These are phyloP conservation scores for Epirrita christyi DNA, from an alignment of 2,888 invertebrate genomes.

Conservation along the genomic window DNA sequence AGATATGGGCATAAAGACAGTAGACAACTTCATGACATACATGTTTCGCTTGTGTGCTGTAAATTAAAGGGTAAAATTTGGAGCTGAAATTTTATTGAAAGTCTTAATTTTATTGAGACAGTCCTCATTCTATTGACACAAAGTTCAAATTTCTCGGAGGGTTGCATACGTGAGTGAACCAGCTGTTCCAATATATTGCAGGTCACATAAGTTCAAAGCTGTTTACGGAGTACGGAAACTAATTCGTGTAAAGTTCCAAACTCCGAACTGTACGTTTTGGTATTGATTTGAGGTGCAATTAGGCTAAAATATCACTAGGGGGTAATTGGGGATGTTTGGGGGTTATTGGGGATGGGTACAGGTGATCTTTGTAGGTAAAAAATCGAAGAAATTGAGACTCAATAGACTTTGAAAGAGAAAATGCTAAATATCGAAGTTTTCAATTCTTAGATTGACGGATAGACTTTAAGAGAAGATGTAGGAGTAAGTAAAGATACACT, in stretches of 20 bases:
- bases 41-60: too few relatives aligned
- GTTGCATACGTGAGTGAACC: not conserved
- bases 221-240: constrained; percentile 27
- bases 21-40: too few relatives aligned
- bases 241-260: constrained; percentile 29
- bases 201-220: constrained; percentile 29
- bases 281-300: constrained; percentile 34
- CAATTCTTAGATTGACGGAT: too few relatives aligned
- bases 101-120: too few relatives aligned
- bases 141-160: too few relatives aligned
- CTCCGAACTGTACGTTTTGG: constrained; percentile 22
- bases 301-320: constrained; percentile 22
- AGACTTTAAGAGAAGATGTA: too few relatives aligned
- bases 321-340: constrained; percentile 5
- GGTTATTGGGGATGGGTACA: not conserved
- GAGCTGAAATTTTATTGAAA: too few relatives aligned
- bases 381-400: too few relatives aligned
- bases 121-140: too few relatives aligned
- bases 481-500: too few relatives aligned
- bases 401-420: not conserved
- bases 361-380: not conserved
- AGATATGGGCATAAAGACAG: not conserved
- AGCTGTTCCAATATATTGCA: constrained; percentile 3
- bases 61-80: too few relatives aligned
- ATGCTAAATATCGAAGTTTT: too few relatives aligned